Base-by-base conservation (phyloP, 2,797 vertebrate species). In the Micromesistius poutassou region DNA sequence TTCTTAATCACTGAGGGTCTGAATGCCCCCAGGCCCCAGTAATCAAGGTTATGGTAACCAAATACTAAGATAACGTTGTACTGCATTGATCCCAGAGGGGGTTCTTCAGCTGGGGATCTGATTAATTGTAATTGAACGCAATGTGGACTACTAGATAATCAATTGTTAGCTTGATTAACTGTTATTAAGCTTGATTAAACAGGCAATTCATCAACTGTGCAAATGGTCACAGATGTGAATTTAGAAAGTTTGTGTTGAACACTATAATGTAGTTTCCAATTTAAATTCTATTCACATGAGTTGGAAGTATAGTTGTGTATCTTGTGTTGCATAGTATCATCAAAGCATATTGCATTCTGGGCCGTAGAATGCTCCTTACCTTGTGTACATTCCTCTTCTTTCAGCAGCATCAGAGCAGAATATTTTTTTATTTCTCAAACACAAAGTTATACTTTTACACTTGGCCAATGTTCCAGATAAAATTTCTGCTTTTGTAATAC, bases 271-370 rank as follows among this genome's bases (percentile, higher is more conserved):
- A 68, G 62, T 28, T n/a, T 68, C 55, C 6, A 8, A 62, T 25
- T 62, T 5, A n/a, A 62, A 62, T 9, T 8, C 0, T 62, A 25
- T 25, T 62, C 3, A 62, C 7, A 14, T n/a, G 50, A 4, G 22
- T 1, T 62, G 25, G 55, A 8, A 62, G 55, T 62, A 62, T 2
- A 25, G 55, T 25, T 6, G 55, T n/a, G 2, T 3, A 50, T 50
- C 50, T 76, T 79, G 3, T 55, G 75, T 78, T 83, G 79, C 72
- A 35, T 83, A 77, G 83, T 33, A 74, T 16, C 62, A 22, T 74
- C 62, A 77, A 78, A 77, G 81, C 79, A 72, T 81, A 79, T 72
- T 33, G 74, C 1, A 31, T 35, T 19, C 1, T 19, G 33, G 30
- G 33, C 31, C 71, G 6, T 22, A 31, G 16, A 71, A 62, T 2